These are phyloP conservation scores for Phortica variegata DNA, from an alignment of 1,140 invertebrate genomes.

Conservation along the genomic window DNA sequence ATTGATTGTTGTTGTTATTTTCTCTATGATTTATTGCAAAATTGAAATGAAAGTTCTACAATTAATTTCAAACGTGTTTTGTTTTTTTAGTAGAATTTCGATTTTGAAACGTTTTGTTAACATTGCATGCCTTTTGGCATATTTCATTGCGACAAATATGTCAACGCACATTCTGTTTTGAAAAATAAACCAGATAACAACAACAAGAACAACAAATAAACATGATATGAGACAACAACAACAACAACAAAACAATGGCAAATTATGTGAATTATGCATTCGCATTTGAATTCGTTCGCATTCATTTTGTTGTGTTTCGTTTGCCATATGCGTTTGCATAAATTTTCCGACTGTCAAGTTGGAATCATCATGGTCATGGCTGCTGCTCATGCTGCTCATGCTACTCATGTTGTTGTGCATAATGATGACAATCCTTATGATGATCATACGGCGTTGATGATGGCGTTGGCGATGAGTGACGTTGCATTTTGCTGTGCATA, in stretches of 20 bases:
- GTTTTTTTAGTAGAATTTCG: too few species aligned
- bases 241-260: slow-evolving; percentile 34
- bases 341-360: slow-evolving; percentile 46
- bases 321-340: slow-evolving; percentile 51
- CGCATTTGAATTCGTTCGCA: not conserved
- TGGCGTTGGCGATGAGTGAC: not conserved
- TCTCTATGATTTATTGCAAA: too few species aligned
- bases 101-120: too few species aligned
- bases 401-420: not conserved
- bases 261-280: slow-evolving; percentile 55
- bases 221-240: slow-evolving; percentile 17
- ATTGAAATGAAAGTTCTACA: too few species aligned
- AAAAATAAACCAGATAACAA: slow-evolving; percentile 16
- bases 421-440: too few species aligned
- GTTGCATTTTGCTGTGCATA: slow-evolving; percentile 8
- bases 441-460: not conserved
- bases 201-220: slow-evolving; percentile 11
- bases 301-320: slow-evolving; percentile 3
- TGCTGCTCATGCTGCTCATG: not conserved
- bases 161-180: not conserved
- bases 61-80: too few species aligned
- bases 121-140: slow-evolving; percentile 3
- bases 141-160: slow-evolving; percentile 14
- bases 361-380: slow-evolving; percentile 14
- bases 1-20: too few species aligned